These are phyloP conservation scores for Tetraneura akinire DNA, from an alignment of 1,140 invertebrate species.

Conservation along the genomic window DNA sequence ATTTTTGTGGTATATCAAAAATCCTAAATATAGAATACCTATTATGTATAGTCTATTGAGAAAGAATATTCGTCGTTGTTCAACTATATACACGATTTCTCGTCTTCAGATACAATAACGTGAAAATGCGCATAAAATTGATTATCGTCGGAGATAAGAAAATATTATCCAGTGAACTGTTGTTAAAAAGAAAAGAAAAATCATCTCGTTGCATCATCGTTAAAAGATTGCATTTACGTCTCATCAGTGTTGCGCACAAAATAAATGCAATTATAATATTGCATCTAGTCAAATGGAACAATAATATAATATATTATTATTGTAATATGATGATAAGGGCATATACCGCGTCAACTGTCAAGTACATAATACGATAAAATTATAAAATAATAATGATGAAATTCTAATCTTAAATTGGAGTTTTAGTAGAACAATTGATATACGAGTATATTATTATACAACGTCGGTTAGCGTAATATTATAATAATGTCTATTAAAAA, in stretches of 20 bases:
- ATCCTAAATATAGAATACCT: too few species aligned
- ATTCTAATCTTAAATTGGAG: not conserved
- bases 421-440: slow-evolving; percentile 36
- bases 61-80: too few species aligned
- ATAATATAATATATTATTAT: not conserved
- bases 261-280: slow-evolving; percentile 13
- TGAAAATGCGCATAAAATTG: not conserved
- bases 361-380: not conserved
- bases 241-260: not conserved
- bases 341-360: too few species aligned
- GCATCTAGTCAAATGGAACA: not conserved
- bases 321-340: too few species aligned
- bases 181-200: not conserved
- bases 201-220: not conserved
- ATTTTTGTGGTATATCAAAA: too few species aligned
- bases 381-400: not conserved
- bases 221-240: not conserved
- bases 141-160: not conserved
- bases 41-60: too few species aligned
- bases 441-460: too few species aligned
- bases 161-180: too few species aligned
- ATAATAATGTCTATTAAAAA: too few species aligned
- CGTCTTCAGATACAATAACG: too few species aligned
- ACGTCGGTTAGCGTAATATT: not conserved
- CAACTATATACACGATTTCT: too few species aligned